Evolutionary conservation across 2,113 vertebrate species (phyloP).

Genomic region (Thunnus maccoyii): DNA sequence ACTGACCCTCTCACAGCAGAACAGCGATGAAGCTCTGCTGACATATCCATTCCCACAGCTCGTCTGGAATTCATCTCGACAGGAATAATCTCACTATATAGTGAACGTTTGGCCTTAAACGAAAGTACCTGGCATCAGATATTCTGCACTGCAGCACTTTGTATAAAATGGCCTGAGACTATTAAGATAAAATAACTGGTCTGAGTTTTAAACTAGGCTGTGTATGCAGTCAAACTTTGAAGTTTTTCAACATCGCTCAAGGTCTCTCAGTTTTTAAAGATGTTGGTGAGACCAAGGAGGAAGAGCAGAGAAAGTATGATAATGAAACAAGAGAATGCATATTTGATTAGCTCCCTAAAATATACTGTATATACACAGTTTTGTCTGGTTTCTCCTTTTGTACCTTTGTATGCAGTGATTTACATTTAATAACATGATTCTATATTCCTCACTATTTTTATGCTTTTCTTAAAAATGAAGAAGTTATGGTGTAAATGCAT

Average conservation of each 20-base stretch:
- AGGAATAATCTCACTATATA: background rate
- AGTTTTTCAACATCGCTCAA: slow-evolving; percentile 46
- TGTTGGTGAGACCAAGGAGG: slow-evolving; percentile 18
- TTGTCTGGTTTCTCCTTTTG: background rate
- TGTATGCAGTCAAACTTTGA: slow-evolving; percentile 18
- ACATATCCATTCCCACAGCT: background rate
- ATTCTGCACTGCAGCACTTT: slow-evolving; percentile 53
- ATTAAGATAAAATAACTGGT: slow-evolving; percentile 6
- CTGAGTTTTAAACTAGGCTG: slow-evolving; percentile 37
- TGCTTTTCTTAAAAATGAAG: background rate
- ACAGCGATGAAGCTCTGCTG: background rate
- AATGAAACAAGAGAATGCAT: background rate
- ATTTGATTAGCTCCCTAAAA: slow-evolving; percentile 24
- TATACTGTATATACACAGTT: background rate
- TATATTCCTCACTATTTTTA: background rate
- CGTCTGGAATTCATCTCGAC: background rate
- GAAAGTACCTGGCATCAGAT: background rate
- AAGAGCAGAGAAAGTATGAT: background rate
- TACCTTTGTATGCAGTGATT: background rate
- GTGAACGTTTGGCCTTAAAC: background rate
- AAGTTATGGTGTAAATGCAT: background rate
- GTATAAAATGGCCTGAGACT: slow-evolving; percentile 25
- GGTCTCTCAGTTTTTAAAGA: slow-evolving; percentile 43
- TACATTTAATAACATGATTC: background rate
- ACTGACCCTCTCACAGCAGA: background rate